Evolutionary conservation across 37 sponge, comb jelly and placozoan genomes (phyloP).

Genomic region (Dysidea cf. avara): DNA sequence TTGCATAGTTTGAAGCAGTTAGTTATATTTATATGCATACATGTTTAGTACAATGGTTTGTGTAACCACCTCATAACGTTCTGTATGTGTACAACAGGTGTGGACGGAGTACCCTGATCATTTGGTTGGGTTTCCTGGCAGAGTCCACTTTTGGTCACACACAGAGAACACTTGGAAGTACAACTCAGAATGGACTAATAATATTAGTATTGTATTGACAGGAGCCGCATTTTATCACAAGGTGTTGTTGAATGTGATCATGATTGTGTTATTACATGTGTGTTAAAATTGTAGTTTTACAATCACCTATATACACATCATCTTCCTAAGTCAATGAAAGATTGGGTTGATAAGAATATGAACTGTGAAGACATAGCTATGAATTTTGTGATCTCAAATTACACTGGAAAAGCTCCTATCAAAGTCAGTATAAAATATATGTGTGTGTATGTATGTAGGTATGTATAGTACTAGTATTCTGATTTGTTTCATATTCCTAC

Average conservation of each 20-base stretch:
- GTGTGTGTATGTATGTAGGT: too few species aligned
- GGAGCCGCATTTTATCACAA: constrained; percentile 86
- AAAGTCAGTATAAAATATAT: constrained; percentile 40
- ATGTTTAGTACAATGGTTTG: too few species aligned
- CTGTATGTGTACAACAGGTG: too few species aligned
- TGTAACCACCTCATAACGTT: too few species aligned
- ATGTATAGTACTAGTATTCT: too few species aligned
- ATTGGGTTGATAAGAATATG: constrained; percentile 70
- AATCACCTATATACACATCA: constrained; percentile 56
- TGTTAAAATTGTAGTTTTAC: constrained; percentile 36
- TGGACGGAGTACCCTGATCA: constrained; percentile 75
- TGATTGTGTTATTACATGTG: constrained; percentile 5
- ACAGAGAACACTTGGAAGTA: constrained; percentile 44
- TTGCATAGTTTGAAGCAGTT: too few species aligned
- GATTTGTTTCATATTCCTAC: too few species aligned
- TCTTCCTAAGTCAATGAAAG: constrained; percentile 44
- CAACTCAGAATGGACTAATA: constrained; percentile 62
- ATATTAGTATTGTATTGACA: constrained; percentile 74
- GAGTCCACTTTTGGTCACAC: constrained; percentile 44
- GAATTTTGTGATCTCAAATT: constrained; percentile 64
- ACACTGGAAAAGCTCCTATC: constrained; percentile 64
- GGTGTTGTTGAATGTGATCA: constrained; percentile 12
- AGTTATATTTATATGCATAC: too few species aligned
- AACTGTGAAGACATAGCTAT: constrained; percentile 87
- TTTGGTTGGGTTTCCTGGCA: constrained; percentile 75